phyloP scores from a whole-genome alignment of 1,140 invertebrate species.

The Bombus pascuorum region DNA sequence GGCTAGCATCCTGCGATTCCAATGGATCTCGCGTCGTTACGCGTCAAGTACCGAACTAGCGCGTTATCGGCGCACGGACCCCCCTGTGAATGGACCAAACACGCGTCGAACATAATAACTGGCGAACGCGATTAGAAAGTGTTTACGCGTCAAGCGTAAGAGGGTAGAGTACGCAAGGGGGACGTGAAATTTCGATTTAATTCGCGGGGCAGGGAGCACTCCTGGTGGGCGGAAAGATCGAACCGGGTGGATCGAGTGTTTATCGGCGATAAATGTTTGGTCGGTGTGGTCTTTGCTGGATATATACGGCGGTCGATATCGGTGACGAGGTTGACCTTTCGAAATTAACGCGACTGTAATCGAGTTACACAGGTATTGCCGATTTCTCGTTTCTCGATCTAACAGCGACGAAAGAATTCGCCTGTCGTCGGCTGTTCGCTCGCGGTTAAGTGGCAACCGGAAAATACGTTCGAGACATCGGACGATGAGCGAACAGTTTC shows the following conservation, averaged over 20 bases:
- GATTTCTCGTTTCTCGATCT: too few relatives aligned
- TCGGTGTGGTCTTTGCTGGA: neutral
- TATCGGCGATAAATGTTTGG: neutral
- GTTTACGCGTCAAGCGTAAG: neutral
- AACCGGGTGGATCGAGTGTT: neutral
- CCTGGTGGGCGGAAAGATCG: neutral
- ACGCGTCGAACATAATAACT: constrained; percentile 2
- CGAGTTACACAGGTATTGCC: too few relatives aligned
- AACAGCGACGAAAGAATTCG: too few relatives aligned
- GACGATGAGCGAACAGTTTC: too few relatives aligned
- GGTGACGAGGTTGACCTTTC: too few relatives aligned
- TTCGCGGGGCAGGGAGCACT: neutral
- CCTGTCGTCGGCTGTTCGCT: too few relatives aligned
- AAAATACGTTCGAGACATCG: too few relatives aligned
- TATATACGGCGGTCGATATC: neutral
- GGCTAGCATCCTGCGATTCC: constrained; percentile 36
- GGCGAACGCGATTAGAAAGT: neutral
- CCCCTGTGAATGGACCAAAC: too few relatives aligned
- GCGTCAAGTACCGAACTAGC: neutral
- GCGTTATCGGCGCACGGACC: constrained; percentile 16
- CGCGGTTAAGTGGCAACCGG: too few relatives aligned
- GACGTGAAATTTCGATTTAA: neutral
- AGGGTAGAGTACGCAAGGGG: rapidly evolving
- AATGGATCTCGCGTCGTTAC: constrained; percentile 51
- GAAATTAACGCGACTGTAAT: too few relatives aligned